Conservation (phyloP, 1,140 invertebrate species). For the Carposina sasakii region DNA sequence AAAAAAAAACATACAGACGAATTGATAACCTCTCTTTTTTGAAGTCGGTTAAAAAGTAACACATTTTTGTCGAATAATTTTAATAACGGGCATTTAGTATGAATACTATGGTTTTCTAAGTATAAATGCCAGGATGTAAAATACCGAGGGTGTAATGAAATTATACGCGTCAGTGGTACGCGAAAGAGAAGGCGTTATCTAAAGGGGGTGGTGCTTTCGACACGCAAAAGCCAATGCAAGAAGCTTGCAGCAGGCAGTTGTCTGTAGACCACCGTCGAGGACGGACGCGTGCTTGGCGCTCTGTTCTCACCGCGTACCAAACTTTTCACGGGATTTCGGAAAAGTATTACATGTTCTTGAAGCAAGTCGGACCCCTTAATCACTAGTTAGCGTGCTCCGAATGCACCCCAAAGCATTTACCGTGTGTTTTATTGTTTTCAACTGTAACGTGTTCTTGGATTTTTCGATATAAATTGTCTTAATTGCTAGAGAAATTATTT, state of each 20-base stretch:
- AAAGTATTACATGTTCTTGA: slow-evolving; percentile 34
- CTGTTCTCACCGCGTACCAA: slow-evolving; percentile 25
- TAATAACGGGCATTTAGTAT: no score
- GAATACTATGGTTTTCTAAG: no score
- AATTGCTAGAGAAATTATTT: slow-evolving; percentile 2
- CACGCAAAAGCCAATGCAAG: slow-evolving; percentile 28
- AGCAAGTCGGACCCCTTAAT: slow-evolving; percentile 47
- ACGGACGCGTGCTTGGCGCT: slow-evolving; percentile 29
- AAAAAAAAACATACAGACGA: no score
- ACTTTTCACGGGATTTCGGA: slow-evolving; percentile 62
- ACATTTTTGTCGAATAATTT: no score
- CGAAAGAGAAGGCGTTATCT: slow-evolving; percentile 46
- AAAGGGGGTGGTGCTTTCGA: slow-evolving; percentile 43
- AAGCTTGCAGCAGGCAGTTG: slow-evolving; percentile 45
- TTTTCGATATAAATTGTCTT: not conserved
- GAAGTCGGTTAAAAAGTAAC: no score
- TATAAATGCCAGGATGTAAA: no score
- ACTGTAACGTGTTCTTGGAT: no score
- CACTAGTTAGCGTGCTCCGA: slow-evolving; percentile 58
- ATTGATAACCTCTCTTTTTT: no score
- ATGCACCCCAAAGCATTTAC: slow-evolving; percentile 50
- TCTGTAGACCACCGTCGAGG: slow-evolving; percentile 22
- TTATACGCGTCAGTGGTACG: slow-evolving; percentile 21
- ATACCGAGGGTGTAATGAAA: no score
- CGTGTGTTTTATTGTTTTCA: slow-evolving; percentile 42